These are phyloP conservation scores for Cinclus cinclus DNA, from an alignment of 2,113 vertebrate species.

Conservation along the genomic window DNA sequence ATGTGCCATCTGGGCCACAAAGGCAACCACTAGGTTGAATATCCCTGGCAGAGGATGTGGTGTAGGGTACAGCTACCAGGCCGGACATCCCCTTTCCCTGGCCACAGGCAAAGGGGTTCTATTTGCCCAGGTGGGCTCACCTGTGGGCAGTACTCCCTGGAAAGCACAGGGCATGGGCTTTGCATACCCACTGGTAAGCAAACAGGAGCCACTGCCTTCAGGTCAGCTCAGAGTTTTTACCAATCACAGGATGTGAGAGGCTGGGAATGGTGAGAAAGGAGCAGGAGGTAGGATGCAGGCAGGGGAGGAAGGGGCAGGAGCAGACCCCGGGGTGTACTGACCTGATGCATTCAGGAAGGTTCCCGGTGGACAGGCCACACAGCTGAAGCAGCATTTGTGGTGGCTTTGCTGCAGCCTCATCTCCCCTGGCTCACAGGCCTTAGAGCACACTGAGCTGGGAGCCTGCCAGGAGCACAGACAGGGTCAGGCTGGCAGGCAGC, in stretches of 20 bases:
- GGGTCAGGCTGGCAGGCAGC: background rate
- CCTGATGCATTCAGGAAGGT: constrained; percentile 81
- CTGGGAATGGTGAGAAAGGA: background rate
- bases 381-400: constrained; percentile 81
- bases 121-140: background rate
- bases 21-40: background rate
- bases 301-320: background rate
- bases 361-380: constrained; percentile 67
- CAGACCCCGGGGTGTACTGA: background rate
- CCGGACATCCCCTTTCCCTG: background rate
- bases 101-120: background rate
- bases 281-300: background rate
- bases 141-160: background rate
- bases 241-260: background rate
- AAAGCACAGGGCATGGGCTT: background rate
- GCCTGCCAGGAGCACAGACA: background rate
- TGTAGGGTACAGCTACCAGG: fast-evolving
- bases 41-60: background rate
- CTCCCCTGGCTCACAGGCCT: constrained; percentile 39
- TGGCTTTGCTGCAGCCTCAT: constrained; percentile 15
- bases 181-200: background rate
- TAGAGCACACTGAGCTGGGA: constrained; percentile 59
- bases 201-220: fast-evolving
- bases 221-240: background rate
- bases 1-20: background rate